Evolutionary conservation across 2,113 vertebrate genomes (phyloP).

Genomic region (Colistium nudipinnis): DNA sequence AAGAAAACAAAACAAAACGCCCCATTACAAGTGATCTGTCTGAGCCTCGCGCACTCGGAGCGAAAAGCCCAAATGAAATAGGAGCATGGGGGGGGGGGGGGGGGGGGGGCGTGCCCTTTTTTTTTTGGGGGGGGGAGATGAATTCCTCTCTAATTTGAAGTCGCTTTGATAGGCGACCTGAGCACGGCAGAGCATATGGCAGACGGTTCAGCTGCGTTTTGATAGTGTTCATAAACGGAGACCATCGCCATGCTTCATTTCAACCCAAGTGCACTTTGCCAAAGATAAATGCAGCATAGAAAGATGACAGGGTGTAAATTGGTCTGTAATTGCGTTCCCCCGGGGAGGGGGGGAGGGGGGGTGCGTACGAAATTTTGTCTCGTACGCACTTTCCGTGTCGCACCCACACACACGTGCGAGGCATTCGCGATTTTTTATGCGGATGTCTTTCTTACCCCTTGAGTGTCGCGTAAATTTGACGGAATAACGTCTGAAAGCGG

Average conservation of each 20-base stretch:
- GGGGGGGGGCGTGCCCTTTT: no score
- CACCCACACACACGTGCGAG: slow-evolving; percentile 42
- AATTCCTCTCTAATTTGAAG: slow-evolving; percentile 57
- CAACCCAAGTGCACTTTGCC: slow-evolving; percentile 69
- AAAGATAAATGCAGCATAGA: slow-evolving; percentile 62
- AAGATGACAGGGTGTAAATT: slow-evolving; percentile 71
- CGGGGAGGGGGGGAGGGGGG: slow-evolving; percentile 60
- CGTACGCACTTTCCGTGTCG: slow-evolving; percentile 39
- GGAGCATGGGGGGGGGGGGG: slow-evolving; percentile 40
- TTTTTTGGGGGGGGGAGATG: no score
- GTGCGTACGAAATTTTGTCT: slow-evolving; percentile 43
- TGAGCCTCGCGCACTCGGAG: slow-evolving; percentile 59
- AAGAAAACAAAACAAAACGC: slow-evolving; percentile 19
- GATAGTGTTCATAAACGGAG: slow-evolving; percentile 70
- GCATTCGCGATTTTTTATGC: slow-evolving; percentile 46
- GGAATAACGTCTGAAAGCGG: slow-evolving; percentile 10
- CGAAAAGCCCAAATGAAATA: slow-evolving; percentile 63
- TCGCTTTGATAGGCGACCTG: slow-evolving; percentile 66
- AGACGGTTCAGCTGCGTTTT: slow-evolving; percentile 65
- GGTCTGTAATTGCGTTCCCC: slow-evolving; percentile 62
- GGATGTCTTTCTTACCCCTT: slow-evolving; percentile 29
- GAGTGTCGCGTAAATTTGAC: slow-evolving; percentile 22
- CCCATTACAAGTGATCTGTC: slow-evolving; percentile 64
- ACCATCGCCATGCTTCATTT: slow-evolving; percentile 70
- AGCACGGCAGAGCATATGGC: slow-evolving; percentile 76